A percentile compares a stretch with the other conserved stretches of the same genome.
Conservation (phyloP, 1,140 invertebrate species). For the Drosophila suzukii region DNA sequence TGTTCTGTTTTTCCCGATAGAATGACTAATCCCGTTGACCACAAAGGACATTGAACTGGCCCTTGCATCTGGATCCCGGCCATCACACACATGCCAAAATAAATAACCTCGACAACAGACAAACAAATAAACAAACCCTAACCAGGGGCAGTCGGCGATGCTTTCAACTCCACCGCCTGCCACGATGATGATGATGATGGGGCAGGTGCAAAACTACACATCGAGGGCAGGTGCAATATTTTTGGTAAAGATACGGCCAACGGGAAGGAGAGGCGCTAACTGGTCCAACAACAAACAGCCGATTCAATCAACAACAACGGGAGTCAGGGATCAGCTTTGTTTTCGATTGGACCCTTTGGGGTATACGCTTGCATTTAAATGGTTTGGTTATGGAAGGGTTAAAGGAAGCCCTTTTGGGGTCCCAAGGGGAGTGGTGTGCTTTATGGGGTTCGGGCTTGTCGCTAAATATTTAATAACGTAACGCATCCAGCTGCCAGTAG, state of each 20-base stretch:
- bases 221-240: conserved; percentile 66
- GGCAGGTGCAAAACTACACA: conserved; percentile 68
- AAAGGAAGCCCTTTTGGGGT: neutral
- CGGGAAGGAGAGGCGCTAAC: conserved; percentile 48
- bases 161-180: conserved; percentile 58
- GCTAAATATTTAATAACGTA: conserved; percentile 74
- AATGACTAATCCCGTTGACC: conserved; percentile 35
- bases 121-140: conserved; percentile 45
- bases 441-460: conserved; percentile 12
- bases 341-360: neutral
- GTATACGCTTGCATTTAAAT: conserved; percentile 7
- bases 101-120: conserved; percentile 44
- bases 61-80: neutral
- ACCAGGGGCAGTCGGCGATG: conserved; percentile 14
- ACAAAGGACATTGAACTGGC: conserved; percentile 63
- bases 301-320: conserved; percentile 42
- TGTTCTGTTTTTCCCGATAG: no score
- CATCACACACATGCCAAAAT: conserved; percentile 61
- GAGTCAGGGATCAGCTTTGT: conserved; percentile 35
- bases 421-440: neutral
- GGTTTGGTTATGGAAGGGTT: neutral
- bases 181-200: conserved; percentile 13
- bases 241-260: conserved; percentile 21
- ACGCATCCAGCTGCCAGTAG: conserved; percentile 58
- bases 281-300: conserved; percentile 50